Base-by-base conservation (phyloP, 2,888 invertebrate species). In the Cerastis leucographa region DNA sequence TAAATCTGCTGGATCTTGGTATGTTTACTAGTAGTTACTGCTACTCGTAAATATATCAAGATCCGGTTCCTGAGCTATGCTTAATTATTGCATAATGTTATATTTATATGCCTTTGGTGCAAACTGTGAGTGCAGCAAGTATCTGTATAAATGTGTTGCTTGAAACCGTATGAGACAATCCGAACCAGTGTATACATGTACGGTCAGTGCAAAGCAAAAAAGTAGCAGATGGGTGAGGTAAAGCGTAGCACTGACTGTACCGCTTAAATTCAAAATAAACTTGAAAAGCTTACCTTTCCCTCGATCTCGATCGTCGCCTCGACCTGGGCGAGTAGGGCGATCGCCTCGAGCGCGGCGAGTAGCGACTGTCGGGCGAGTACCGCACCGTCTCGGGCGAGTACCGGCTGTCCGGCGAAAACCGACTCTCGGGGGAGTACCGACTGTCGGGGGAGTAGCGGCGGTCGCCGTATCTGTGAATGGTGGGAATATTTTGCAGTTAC, bases 381-480 rank as follows among this genome's bases (percentile, higher is more conserved):
- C 96, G 90, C 72, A 93, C 89, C 69, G 96, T 93, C 77, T 95
- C 95, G n/a, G 96, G 95, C 85, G 95, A 94, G 89, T 95, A 96
- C 70, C 96, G 93, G 76, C 94, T 94, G 81, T 97, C 97, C 1
- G 97, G 97, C 75, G 97, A 97, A 92, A 97, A 97, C 62, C 97
- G 95, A n/a, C 91, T 91, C 56, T 91, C 92, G 1, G 95, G 94
- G 83, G 94, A 93, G 87, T 95, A 95, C 77, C 95, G 93, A 75
- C 91, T 91, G 83, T 97, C 97, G 2, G 97, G 96, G 66, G 97
- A 97, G 91, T 97, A 97, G 42, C 97, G 94, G 17, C 94, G 90
- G 71, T 95, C 95, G 69, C 90, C 89, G 83, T 94, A 95, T 83
- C 94, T 94, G 85, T 4, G 19, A 49, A 71, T 0, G 4, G 56